Percentiles rank a stretch among this genome's conserved stretches.
phyloP scores from a whole-genome alignment of 2,797 vertebrate species.

The Kryptolebias ocellatus region DNA sequence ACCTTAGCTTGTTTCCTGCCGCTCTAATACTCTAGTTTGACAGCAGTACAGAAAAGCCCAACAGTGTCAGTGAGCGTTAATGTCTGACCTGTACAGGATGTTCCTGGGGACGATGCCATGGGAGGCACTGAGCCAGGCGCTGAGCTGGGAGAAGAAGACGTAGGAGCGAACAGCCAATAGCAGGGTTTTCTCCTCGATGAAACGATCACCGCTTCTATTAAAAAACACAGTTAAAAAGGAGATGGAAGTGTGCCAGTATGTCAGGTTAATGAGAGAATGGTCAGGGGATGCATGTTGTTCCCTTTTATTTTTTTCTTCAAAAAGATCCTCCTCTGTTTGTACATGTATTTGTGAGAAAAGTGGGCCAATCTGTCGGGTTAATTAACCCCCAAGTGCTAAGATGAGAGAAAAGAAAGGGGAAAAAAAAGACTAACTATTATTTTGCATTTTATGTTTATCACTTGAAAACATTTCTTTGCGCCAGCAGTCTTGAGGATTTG shows the following conservation, averaged over 20 bases:
- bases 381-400: conserved; percentile 50
- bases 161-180: conserved; percentile 96
- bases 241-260: conserved; percentile 66
- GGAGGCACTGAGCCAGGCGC: conserved; percentile 98
- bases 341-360: conserved; percentile 44
- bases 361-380: conserved; percentile 55
- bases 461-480: neutral
- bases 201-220: conserved; percentile 92
- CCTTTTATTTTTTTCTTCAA: conserved; percentile 17
- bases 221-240: conserved; percentile 43
- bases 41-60: conserved; percentile 26
- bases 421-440: neutral
- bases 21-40: conserved; percentile 14
- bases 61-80: conserved; percentile 28
- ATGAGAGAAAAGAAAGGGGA: neutral
- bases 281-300: conserved; percentile 21
- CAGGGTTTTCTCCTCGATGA: conserved; percentile 97
- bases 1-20: conserved; percentile 3
- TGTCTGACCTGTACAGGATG: conserved; percentile 94
- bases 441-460: neutral
- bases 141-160: conserved; percentile 99
- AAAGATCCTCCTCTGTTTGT: conserved; percentile 80
- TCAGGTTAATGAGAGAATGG: conserved; percentile 69
- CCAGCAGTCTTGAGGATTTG: neutral
- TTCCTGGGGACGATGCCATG: conserved; percentile 98